These are phyloP conservation scores for Urocitellus parryii DNA, from an alignment of 2,113 vertebrate species.

Conservation along the genomic window DNA sequence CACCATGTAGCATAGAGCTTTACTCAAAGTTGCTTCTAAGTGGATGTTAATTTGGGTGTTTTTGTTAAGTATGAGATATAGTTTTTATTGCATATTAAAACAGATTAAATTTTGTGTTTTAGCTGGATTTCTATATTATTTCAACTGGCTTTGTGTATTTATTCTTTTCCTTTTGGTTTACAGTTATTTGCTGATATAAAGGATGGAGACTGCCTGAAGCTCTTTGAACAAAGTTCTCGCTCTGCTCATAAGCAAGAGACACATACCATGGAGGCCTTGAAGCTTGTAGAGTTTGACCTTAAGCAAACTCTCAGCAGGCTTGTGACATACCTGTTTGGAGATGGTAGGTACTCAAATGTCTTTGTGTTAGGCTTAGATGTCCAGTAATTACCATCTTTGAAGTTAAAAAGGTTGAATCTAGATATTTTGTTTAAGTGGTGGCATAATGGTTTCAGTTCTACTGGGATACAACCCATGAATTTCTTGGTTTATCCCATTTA, in stretches of 20 bases:
- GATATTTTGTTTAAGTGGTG: background rate
- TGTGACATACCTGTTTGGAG: slow-evolving; percentile 92
- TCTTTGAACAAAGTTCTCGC: slow-evolving; percentile 92
- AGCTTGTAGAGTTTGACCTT: slow-evolving; percentile 94
- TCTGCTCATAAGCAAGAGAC: slow-evolving; percentile 93
- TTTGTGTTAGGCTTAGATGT: background rate
- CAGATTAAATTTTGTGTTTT: background rate
- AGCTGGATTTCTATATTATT: background rate
- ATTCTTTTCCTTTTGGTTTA: slow-evolving; percentile 53
- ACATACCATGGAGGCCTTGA: slow-evolving; percentile 95
- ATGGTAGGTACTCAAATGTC: slow-evolving; percentile 86
- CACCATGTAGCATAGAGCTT: background rate
- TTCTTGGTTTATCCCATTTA: background rate
- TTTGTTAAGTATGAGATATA: background rate
- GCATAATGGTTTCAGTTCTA: background rate
- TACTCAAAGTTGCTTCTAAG: background rate
- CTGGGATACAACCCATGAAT: background rate
- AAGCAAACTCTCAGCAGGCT: slow-evolving; percentile 92
- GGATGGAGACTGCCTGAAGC: slow-evolving; percentile 88
- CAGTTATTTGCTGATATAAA: slow-evolving; percentile 92
- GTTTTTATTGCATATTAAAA: background rate
- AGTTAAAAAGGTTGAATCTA: background rate
- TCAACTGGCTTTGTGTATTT: background rate
- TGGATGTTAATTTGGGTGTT: background rate
- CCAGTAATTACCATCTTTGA: background rate